phyloP scores from a whole-genome alignment of 1,140 invertebrate genomes.

The Harlomillsia oculata region DNA sequence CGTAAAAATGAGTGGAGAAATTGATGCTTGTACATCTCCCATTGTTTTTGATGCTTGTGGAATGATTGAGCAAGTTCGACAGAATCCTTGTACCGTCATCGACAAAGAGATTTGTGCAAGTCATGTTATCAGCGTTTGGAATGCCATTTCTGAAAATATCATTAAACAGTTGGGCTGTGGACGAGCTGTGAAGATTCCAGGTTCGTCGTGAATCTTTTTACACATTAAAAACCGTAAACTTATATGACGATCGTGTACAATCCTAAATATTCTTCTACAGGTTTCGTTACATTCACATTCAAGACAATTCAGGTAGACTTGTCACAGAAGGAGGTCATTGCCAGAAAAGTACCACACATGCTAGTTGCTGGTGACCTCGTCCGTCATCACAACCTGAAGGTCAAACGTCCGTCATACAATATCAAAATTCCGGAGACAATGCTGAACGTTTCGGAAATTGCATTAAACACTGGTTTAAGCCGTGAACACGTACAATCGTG shows the following conservation, averaged over 20 bases:
- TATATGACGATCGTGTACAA: too few species aligned
- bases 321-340: constrained; percentile 15
- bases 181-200: constrained; percentile 6
- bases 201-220: too few species aligned
- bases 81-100: constrained; percentile 11
- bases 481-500: constrained; percentile 18
- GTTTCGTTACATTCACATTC: constrained; percentile 12
- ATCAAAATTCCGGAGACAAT: constrained; percentile 20
- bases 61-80: constrained; percentile 16
- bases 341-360: constrained; percentile 24
- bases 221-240: too few species aligned
- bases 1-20: too few species aligned
- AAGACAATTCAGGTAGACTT: constrained; percentile 19
- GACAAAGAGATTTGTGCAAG: constrained; percentile 8
- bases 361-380: constrained; percentile 19
- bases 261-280: not conserved
- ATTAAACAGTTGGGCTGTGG: constrained; percentile 6
- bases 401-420: constrained; percentile 24
- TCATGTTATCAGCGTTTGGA: constrained; percentile 17
- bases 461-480: constrained; percentile 1
- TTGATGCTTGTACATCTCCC: too few species aligned
- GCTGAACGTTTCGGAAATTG: constrained; percentile 18
- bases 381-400: constrained; percentile 21
- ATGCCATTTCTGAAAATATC: constrained; percentile 10
- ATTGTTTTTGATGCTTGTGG: constrained; percentile 25